Conservation (phyloP, 2,888 invertebrate genomes). For the Plebejus anna region DNA sequence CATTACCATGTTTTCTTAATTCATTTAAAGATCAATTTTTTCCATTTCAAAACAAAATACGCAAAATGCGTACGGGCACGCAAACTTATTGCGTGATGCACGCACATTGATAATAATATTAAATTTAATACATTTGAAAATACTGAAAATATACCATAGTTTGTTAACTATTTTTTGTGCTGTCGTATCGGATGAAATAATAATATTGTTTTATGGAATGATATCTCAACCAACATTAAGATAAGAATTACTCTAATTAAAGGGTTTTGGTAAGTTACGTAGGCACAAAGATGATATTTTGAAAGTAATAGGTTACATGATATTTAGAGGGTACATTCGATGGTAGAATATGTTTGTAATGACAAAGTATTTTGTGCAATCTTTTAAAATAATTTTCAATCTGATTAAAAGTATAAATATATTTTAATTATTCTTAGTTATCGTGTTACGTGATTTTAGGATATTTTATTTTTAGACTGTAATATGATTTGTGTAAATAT, state of each 20-base stretch:
- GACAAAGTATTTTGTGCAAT: background rate
- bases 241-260: background rate
- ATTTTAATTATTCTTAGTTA: background rate
- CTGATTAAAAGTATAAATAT: background rate
- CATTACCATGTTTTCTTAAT: background rate
- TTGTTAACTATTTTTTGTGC: background rate
- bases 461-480: background rate
- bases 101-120: background rate
- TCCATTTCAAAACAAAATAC: background rate
- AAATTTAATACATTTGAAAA: background rate
- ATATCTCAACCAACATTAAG: background rate
- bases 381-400: background rate
- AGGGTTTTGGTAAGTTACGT: background rate
- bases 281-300: slow-evolving; percentile 26
- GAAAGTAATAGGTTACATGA: background rate
- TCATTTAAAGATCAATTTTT: background rate
- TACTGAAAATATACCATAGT: background rate
- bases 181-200: background rate
- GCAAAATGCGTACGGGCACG: background rate
- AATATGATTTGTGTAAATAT: background rate
- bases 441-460: background rate
- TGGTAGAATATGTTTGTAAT: slow-evolving; percentile 16
- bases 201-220: slow-evolving; percentile 1
- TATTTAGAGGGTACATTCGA: background rate
- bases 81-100: background rate